Base-by-base conservation (phyloP, 1,140 invertebrate species). In the Leptinotarsa defecta region DNA sequence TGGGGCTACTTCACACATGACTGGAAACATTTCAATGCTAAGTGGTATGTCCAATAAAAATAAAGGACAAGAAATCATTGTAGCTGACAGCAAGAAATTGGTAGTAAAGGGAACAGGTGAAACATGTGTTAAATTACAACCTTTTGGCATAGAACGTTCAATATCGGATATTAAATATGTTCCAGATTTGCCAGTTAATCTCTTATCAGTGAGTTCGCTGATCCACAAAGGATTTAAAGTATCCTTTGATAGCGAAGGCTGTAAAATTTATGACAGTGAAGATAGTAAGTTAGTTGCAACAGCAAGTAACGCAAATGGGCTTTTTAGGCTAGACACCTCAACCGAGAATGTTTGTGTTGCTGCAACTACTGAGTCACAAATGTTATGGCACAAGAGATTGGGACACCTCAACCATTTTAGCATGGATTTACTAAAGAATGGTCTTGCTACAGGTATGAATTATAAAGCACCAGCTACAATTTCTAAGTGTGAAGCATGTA, bases 1-100 rank as follows among this genome's bases (percentile, higher is more conserved):
- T 71, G 78, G 78, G 22, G 76, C 80, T 17, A 74, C 76, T 19
- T 62, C 67, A 17, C 78, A 78, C 43, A 78, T 79, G 78, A 76
- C 74, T n/a, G 73, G 73, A 63, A 71, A 76, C 52, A 19, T 22
- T 48, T 52, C 74, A 17, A 6, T 76, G 22, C 17, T 73, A n/a
- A 27, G n/a, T 17, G 63, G 74, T 43, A 48, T 76, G 19, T 70
- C 43, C 15, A 48, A 74, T 17, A 68, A 76, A 67, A n/a, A 61
- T 71, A 19, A 17, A 43, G 68, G 69, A 11, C 68, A 76, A 61
- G 57, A 74, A 63, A 64, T 76, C n/a, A 70, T 64, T 67, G 71
- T 71, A 22, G 77, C 61, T 63, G 76, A 78, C 61, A 68, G 74
- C 24, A 22, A 62, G 4, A 70, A 64, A 22, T 69, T 77, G 19